Evolutionary conservation across 2,888 invertebrate genomes (phyloP).

Genomic region (Latheticus oryzae): DNA sequence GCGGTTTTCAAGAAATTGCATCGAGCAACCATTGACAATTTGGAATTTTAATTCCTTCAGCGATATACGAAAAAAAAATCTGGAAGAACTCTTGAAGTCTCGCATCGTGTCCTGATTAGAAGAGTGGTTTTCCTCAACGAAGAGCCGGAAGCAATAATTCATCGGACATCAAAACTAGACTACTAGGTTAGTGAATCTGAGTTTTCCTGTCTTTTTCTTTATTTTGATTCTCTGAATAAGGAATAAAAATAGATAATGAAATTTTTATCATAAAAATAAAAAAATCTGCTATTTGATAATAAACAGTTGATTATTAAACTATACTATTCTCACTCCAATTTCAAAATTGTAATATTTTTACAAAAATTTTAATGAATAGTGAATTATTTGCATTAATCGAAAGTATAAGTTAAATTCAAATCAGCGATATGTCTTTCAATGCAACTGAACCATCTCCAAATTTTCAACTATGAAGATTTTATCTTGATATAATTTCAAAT

Average conservation of each 20-base stretch:
- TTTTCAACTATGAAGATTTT: slow-evolving; percentile 31
- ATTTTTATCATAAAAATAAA: too few relatives aligned
- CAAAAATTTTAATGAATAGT: not conserved
- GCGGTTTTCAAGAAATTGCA: slow-evolving; percentile 15
- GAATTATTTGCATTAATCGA: not conserved
- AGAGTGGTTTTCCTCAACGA: not conserved
- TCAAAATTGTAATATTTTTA: not conserved
- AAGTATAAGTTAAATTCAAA: too few relatives aligned
- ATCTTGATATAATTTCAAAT: slow-evolving; percentile 30
- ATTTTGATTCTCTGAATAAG: too few relatives aligned
- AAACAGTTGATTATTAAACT: slow-evolving; percentile 1
- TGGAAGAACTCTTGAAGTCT: not conserved
- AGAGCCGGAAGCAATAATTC: not conserved
- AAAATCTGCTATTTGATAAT: too few relatives aligned
- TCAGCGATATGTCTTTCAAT: too few relatives aligned
- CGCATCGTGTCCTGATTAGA: not conserved
- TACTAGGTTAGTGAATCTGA: slow-evolving; percentile 4
- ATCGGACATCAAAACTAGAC: not conserved
- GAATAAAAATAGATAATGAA: too few relatives aligned
- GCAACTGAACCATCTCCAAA: not conserved
- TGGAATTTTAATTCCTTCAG: slow-evolving; percentile 21
- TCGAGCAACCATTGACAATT: slow-evolving; percentile 10
- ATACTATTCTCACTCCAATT: not conserved
- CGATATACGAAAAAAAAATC: slow-evolving; percentile 11
- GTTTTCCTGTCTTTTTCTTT: not conserved